Conservation (phyloP, 30 jellyfish, hydroid and myxozoan species). For the Cassiopea xamachana region DNA sequence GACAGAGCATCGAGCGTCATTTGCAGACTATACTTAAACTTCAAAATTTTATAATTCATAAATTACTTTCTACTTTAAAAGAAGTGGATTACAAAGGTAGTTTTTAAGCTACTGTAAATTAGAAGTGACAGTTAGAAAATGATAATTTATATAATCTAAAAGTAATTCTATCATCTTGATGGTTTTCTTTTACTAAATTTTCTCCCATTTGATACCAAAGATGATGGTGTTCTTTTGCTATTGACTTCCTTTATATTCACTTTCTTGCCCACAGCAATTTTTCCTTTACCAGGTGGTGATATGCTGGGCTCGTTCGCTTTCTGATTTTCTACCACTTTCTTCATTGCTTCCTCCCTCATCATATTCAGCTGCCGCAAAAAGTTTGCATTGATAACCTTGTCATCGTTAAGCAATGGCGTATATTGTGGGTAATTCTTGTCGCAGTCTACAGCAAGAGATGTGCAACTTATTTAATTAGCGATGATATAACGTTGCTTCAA, state of each 20-base stretch:
- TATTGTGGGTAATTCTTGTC: slow-evolving; percentile 24
- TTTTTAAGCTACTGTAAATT: too few relatives aligned
- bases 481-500: too few relatives aligned
- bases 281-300: slow-evolving; percentile 7
- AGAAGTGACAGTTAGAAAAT: too few relatives aligned
- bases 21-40: too few relatives aligned
- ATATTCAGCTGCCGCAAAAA: slow-evolving; percentile 22
- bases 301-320: background rate
- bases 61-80: too few relatives aligned
- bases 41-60: too few relatives aligned
- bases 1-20: too few relatives aligned
- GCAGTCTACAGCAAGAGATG: slow-evolving; percentile 11
- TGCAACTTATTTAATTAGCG: too few relatives aligned
- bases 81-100: too few relatives aligned
- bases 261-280: background rate
- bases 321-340: slow-evolving; percentile 23
- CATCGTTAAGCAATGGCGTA: slow-evolving; percentile 48
- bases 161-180: slow-evolving; percentile 9
- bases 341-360: slow-evolving; percentile 38
- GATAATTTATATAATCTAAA: too few relatives aligned
- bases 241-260: background rate
- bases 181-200: slow-evolving; percentile 28
- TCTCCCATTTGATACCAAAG: background rate
- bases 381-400: background rate
- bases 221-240: slow-evolving; percentile 31